Conservation (phyloP, 1,140 invertebrate species). For the Rhagoletis pomonella region DNA sequence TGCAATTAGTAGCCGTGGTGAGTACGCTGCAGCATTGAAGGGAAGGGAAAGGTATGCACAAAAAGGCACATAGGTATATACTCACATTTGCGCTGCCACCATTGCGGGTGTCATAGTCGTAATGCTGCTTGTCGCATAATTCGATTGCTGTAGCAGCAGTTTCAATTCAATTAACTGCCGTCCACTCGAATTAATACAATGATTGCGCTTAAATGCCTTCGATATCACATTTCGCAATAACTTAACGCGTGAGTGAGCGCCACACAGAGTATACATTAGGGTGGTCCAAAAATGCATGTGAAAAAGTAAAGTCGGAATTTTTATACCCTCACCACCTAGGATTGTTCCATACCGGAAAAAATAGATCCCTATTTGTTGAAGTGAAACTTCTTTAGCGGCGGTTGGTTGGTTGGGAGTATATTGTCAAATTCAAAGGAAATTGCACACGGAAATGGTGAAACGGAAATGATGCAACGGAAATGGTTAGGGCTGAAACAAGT, state of each 20-base stretch:
- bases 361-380: too few relatives aligned
- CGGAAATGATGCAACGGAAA: too few relatives aligned
- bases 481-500: too few relatives aligned
- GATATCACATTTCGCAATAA: conserved; percentile 51
- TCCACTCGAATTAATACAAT: conserved; percentile 50
- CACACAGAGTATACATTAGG: too few relatives aligned
- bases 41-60: neutral
- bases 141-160: conserved; percentile 39
- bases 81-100: neutral
- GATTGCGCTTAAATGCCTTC: conserved; percentile 51
- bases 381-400: too few relatives aligned
- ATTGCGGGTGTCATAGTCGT: neutral
- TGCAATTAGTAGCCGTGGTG: conserved; percentile 16
- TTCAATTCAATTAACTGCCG: conserved; percentile 48
- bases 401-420: too few relatives aligned
- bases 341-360: too few relatives aligned
- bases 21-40: neutral
- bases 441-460: too few relatives aligned
- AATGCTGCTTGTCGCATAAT: conserved; percentile 43
- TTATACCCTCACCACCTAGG: too few relatives aligned
- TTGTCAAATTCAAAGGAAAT: too few relatives aligned
- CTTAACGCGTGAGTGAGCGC: conserved; percentile 39
- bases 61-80: neutral
- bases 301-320: too few relatives aligned
- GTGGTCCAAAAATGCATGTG: too few relatives aligned